These are phyloP conservation scores for Luperina testacea DNA, from an alignment of 2,888 invertebrate genomes.

Conservation along the genomic window DNA sequence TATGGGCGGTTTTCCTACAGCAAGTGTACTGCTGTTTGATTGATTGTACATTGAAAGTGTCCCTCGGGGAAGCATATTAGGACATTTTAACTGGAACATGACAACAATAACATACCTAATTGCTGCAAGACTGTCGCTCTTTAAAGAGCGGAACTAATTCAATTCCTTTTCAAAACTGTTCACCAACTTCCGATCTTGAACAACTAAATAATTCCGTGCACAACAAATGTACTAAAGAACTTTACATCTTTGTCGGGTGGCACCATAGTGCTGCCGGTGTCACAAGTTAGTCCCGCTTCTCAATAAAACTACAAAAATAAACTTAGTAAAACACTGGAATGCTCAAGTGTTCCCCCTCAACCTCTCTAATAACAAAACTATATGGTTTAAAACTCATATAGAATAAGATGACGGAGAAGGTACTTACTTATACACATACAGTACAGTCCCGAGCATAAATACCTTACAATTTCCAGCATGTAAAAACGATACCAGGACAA, in stretches of 20 bases:
- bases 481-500: background rate
- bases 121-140: background rate
- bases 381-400: conserved; percentile 5
- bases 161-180: background rate
- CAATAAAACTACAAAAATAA: conserved; percentile 28
- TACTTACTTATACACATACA: background rate
- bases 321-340: conserved; percentile 32
- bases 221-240: background rate
- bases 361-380: conserved; percentile 15
- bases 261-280: conserved; percentile 25
- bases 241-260: conserved; percentile 35
- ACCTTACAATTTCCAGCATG: background rate
- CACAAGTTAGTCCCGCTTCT: conserved; percentile 45
- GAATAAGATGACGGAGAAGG: conserved; percentile 3
- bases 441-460: background rate
- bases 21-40: background rate
- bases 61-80: background rate
- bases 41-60: background rate
- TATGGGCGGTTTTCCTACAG: background rate
- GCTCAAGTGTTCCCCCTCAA: background rate
- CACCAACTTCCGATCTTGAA: conserved; percentile 6
- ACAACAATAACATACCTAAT: background rate
- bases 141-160: background rate
- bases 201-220: conserved; percentile 15
- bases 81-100: background rate